Percentiles rank a stretch among this genome's conserved stretches.
phyloP scores from a whole-genome alignment of 2,888 invertebrate genomes.

The Buathra laborator region DNA sequence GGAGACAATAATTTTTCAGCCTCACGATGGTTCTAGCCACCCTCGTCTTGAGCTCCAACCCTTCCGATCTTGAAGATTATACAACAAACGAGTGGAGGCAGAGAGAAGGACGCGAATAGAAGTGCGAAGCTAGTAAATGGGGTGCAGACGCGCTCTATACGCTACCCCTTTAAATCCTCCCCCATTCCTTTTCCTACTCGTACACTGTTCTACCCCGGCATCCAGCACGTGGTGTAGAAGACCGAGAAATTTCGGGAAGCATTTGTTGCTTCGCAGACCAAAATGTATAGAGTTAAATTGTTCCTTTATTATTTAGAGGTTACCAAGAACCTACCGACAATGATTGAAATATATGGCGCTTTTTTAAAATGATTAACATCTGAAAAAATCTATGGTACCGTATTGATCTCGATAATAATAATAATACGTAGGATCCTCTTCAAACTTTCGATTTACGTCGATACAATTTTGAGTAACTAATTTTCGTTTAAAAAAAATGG shows the following conservation, averaged over 20 bases:
- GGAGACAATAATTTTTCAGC: conserved; percentile 79
- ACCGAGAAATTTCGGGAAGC: conserved; percentile 65
- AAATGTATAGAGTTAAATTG: conserved; percentile 28
- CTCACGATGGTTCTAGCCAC: conserved; percentile 56
- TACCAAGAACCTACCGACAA: background rate
- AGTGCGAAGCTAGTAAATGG: conserved; percentile 83
- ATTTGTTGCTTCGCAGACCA: conserved; percentile 51
- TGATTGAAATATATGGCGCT: background rate
- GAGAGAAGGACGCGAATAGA: conserved; percentile 62
- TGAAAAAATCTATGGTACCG: no score
- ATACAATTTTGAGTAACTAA: no score
- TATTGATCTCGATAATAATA: no score
- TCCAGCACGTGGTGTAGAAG: conserved; percentile 51
- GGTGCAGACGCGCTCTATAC: conserved; percentile 80
- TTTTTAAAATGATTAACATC: background rate
- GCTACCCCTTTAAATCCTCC: conserved; percentile 64
- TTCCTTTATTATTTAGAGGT: background rate
- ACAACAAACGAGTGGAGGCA: conserved; percentile 82
- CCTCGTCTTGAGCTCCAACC: conserved; percentile 77
- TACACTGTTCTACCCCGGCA: conserved; percentile 42
- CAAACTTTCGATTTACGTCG: no score
- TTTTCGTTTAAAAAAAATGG: no score
- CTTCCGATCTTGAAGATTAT: conserved; percentile 85
- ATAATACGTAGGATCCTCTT: no score
- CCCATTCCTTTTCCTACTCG: conserved; percentile 50